These are phyloP conservation scores for Euwallacea similis DNA, from an alignment of 1,140 invertebrate species.

Conservation along the genomic window DNA sequence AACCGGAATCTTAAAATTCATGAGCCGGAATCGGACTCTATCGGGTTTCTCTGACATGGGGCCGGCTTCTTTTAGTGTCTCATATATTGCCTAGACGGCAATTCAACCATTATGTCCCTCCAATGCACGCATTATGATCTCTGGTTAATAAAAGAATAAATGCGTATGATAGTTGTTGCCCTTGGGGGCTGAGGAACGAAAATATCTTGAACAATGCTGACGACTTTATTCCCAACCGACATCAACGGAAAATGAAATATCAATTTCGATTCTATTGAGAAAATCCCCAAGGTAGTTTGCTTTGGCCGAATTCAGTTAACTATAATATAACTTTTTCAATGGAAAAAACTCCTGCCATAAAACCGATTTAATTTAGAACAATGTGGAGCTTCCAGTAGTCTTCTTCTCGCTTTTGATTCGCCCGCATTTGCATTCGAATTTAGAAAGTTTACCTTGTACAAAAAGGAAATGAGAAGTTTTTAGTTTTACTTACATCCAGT, in stretches of 20 bases:
- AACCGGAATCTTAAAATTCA: slow-evolving; percentile 21
- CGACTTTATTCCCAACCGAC: slow-evolving; percentile 1
- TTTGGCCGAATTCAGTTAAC: slow-evolving; percentile 11
- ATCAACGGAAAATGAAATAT: slow-evolving; percentile 5
- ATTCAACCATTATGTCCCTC: slow-evolving; percentile 8
- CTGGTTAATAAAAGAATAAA: background rate
- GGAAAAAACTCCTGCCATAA: slow-evolving; percentile 13
- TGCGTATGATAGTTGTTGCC: no score
- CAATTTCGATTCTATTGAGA: slow-evolving; percentile 4
- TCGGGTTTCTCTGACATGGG: slow-evolving; percentile 7
- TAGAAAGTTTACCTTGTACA: background rate
- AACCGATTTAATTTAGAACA: slow-evolving; percentile 19
- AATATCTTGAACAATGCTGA: background rate
- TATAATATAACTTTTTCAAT: slow-evolving; percentile 25
- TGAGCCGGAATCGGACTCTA: slow-evolving; percentile 21
- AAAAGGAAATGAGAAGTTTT: slow-evolving; percentile 4
- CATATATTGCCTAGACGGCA: slow-evolving; percentile 7
- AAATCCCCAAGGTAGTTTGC: background rate
- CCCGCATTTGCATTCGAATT: slow-evolving; percentile 10
- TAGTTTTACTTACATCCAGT: background rate
- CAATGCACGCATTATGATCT: slow-evolving; percentile 5
- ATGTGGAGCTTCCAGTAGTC: background rate
- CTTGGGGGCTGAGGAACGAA: background rate
- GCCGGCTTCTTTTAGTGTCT: slow-evolving; percentile 18
- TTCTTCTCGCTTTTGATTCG: slow-evolving; percentile 5